Percentiles rank a stretch among this genome's conserved stretches.
phyloP scores from a whole-genome alignment of 2,113 vertebrate species.

The Rhabdomys dilectus region DNA sequence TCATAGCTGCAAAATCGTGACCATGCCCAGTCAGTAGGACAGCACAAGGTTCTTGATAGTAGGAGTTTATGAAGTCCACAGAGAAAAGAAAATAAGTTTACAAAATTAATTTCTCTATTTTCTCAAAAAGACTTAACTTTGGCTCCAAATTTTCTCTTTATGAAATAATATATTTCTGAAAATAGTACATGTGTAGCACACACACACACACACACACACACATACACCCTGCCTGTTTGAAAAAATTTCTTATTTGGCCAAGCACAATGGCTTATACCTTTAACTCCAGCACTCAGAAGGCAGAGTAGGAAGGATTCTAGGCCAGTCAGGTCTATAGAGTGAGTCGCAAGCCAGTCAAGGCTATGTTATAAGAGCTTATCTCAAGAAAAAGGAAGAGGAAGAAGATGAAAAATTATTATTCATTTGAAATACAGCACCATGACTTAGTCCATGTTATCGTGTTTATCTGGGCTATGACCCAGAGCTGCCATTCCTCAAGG shows the following conservation, averaged over 20 bases:
- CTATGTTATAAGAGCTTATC: neutral
- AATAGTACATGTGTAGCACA: neutral
- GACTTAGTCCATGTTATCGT: neutral
- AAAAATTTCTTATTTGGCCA: neutral
- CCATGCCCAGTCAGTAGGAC: neutral
- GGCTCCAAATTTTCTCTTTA: conserved; percentile 3
- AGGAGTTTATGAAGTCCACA: neutral
- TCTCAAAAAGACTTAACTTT: neutral
- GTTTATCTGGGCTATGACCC: too few species aligned
- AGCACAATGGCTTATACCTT: neutral
- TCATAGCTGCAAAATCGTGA: accelerated
- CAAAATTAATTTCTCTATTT: neutral
- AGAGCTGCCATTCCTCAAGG: neutral
- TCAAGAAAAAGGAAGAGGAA: neutral
- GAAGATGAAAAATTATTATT: neutral
- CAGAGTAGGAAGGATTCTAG: neutral
- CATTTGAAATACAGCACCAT: neutral
- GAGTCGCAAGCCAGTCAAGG: neutral
- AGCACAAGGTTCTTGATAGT: neutral
- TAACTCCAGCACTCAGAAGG: neutral
- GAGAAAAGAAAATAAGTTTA: neutral
- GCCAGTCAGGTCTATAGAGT: neutral
- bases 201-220: neutral
- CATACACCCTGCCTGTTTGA: neutral
- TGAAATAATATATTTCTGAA: neutral